Conservation (phyloP, 2,888 invertebrate species). For the Andricus curvator region DNA sequence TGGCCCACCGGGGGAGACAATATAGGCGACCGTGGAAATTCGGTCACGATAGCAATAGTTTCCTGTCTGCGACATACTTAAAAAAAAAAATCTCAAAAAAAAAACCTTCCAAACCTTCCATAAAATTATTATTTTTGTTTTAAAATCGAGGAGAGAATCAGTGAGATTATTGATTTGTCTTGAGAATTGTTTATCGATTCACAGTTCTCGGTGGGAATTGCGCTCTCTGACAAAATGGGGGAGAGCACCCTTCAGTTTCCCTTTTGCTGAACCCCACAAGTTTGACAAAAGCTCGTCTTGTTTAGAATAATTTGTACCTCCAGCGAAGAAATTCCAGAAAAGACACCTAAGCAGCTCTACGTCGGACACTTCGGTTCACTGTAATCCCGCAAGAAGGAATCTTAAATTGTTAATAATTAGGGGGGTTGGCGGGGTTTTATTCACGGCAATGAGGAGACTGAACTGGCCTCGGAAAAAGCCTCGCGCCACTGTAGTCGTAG, state of each 20-base stretch:
- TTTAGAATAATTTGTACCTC: conserved; percentile 46
- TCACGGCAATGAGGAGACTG: conserved; percentile 55
- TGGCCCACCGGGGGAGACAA: conserved; percentile 39
- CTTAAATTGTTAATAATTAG: conserved; percentile 37
- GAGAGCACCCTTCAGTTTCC: conserved; percentile 31
- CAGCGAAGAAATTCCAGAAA: conserved; percentile 45
- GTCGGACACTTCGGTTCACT: conserved; percentile 19
- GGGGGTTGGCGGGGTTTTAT: conserved; percentile 50
- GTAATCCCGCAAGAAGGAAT: conserved; percentile 14
- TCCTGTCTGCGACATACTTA: neutral
- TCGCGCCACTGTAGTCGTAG: conserved; percentile 70
- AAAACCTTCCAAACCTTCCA: too few species aligned
- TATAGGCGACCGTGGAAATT: conserved; percentile 39
- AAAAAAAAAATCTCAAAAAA: too few species aligned
- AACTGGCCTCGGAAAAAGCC: conserved; percentile 68
- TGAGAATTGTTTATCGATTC: conserved; percentile 30
- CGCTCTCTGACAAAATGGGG: conserved; percentile 38
- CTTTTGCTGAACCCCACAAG: conserved; percentile 3
- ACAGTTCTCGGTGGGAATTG: conserved; percentile 6
- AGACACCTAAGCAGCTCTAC: conserved; percentile 43
- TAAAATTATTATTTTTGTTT: neutral
- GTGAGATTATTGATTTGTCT: neutral
- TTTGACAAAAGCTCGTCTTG: neutral
- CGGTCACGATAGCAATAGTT: conserved; percentile 27
- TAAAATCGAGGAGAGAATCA: neutral